These are phyloP conservation scores for Falco cherrug DNA, from an alignment of 2,797 vertebrate genomes.

Conservation along the genomic window DNA sequence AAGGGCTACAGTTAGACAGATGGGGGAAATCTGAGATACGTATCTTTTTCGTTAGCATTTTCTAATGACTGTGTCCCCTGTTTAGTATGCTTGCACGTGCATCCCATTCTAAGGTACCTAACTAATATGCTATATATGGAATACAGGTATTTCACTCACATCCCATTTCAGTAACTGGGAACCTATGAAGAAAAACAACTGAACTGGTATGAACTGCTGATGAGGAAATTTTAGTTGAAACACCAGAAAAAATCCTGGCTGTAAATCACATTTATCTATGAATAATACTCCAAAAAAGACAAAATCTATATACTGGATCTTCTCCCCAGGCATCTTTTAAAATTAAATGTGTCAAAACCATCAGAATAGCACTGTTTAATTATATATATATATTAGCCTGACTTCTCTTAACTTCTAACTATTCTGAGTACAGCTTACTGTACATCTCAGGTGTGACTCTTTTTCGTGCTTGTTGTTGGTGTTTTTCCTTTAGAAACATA, in stretches of 20 bases:
- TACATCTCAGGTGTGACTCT: neutral
- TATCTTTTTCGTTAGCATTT: neutral
- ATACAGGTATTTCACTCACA: neutral
- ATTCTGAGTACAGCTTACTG: neutral
- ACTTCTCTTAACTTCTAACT: neutral
- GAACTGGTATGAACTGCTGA: neutral
- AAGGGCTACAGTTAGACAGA: neutral
- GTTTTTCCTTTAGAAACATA: neutral
- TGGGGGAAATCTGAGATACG: neutral
- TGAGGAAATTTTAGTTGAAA: neutral
- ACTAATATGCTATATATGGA: neutral
- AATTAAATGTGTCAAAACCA: neutral
- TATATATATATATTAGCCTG: neutral
- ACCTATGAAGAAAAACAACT: neutral
- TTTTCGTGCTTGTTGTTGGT: rapidly evolving
- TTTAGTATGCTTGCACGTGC: neutral
- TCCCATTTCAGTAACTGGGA: neutral
- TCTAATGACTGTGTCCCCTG: neutral
- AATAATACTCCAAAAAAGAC: neutral
- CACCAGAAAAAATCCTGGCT: neutral
- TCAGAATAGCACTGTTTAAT: neutral
- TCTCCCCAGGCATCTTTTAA: neutral
- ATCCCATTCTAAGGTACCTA: neutral
- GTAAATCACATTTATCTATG: neutral
- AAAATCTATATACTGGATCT: neutral